Evolutionary conservation across 2,113 vertebrate genomes (phyloP).

Genomic region (Platycercus adscitus): DNA sequence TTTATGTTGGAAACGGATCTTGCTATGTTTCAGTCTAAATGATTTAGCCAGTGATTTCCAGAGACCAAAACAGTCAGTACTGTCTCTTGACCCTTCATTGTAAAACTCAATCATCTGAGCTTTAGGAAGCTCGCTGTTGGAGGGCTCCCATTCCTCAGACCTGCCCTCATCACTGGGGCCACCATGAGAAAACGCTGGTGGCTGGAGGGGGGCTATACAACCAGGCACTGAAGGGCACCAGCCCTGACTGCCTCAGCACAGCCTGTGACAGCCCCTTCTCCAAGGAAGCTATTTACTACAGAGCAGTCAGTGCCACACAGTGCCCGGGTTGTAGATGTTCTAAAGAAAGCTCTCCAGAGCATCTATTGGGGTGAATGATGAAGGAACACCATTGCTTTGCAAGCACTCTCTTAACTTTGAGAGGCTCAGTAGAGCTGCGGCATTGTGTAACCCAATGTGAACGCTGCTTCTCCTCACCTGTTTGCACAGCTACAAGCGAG

Average conservation of each 20-base stretch:
- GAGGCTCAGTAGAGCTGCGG: background rate
- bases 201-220: accelerated
- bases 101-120: background rate
- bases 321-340: background rate
- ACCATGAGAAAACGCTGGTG: accelerated
- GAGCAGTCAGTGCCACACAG: background rate
- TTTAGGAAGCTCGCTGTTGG: background rate
- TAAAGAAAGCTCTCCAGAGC: background rate
- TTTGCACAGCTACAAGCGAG: background rate
- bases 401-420: background rate
- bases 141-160: background rate
- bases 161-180: accelerated
- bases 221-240: background rate
- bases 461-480: background rate
- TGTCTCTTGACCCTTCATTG: background rate
- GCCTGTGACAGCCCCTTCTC: background rate
- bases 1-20: background rate
- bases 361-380: background rate
- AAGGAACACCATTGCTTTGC: background rate
- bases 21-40: background rate
- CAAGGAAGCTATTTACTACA: background rate
- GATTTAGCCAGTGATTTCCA: background rate
- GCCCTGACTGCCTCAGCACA: background rate
- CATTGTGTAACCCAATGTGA: background rate
- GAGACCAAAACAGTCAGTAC: background rate